Conservation (phyloP, 1,140 invertebrate species). For the Apis florea region DNA sequence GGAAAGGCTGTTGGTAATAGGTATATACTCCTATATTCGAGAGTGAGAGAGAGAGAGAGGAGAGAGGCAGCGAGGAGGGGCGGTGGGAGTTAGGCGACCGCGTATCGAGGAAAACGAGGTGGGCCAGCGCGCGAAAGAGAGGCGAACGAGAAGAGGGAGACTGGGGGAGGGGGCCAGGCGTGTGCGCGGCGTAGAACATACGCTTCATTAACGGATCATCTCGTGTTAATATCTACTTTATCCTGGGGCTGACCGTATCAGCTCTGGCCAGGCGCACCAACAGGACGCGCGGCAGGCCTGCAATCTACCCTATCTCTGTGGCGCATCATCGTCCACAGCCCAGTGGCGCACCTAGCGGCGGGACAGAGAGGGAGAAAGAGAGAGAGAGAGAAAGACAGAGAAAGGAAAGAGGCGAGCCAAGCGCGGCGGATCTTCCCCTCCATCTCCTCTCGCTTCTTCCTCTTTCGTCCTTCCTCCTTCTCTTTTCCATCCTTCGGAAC, state of each 20-base stretch:
- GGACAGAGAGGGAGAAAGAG: background rate
- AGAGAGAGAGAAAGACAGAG: background rate
- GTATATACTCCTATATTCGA: slow-evolving; percentile 61
- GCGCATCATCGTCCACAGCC: slow-evolving; percentile 63
- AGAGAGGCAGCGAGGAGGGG: slow-evolving; percentile 1
- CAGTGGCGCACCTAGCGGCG: slow-evolving; percentile 34
- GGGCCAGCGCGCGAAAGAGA: background rate
- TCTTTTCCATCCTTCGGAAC: slow-evolving; percentile 20
- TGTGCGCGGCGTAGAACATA: slow-evolving; percentile 76
- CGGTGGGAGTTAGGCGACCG: background rate
- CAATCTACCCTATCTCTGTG: slow-evolving; percentile 70
- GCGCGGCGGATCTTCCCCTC: slow-evolving; percentile 19
- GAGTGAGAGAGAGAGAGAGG: slow-evolving; percentile 11
- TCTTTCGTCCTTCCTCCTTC: background rate
- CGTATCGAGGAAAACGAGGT: slow-evolving; percentile 4
- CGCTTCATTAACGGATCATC: slow-evolving; percentile 82
- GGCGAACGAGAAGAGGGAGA: slow-evolving; percentile 22
- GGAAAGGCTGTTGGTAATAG: slow-evolving; percentile 80
- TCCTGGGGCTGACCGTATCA: slow-evolving; percentile 77
- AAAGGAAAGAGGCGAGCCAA: background rate
- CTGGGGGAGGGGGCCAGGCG: slow-evolving; percentile 43
- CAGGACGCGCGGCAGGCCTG: slow-evolving; percentile 63
- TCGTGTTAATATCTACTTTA: slow-evolving; percentile 82
- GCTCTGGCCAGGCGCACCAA: slow-evolving; percentile 71
- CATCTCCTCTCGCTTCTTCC: slow-evolving; percentile 24